Evolutionary conservation across 2,797 vertebrate species (phyloP).

Genomic region (Eleutherodactylus coqui): DNA sequence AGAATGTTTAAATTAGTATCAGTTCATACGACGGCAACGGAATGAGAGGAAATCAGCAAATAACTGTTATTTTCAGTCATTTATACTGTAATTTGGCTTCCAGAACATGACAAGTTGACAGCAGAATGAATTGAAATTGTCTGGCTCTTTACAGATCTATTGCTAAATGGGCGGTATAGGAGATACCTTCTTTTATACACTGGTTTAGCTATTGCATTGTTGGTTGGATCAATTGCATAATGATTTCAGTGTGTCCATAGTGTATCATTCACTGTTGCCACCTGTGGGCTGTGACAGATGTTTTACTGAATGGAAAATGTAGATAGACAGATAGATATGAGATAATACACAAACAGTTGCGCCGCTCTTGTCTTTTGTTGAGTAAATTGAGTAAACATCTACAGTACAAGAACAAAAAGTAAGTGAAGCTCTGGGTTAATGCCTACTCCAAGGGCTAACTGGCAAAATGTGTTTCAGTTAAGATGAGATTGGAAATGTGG

Average conservation of each 20-base stretch:
- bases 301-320: not conserved
- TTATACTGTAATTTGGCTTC: conserved; percentile 52
- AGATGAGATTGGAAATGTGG: no score
- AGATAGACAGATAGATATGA: not conserved
- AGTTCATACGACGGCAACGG: conserved; percentile 28
- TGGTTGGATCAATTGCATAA: conserved; percentile 21
- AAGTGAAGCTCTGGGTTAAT: no score
- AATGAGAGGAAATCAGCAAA: conserved; percentile 61
- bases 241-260: not conserved
- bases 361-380: no score
- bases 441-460: no score
- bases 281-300: not conserved
- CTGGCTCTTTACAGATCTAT: conserved; percentile 44
- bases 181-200: conserved; percentile 17
- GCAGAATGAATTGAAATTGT: conserved; percentile 50
- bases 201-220: not conserved
- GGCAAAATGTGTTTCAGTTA: no score
- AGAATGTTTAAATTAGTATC: conserved; percentile 58
- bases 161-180: conserved; percentile 38
- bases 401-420: no score
- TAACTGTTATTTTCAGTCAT: conserved; percentile 58
- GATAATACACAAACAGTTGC: no score
- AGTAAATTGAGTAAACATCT: no score
- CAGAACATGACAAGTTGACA: conserved; percentile 55
- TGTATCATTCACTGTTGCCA: not conserved